A percentile compares a stretch with the other conserved stretches of the same genome.
Conservation (phyloP, 2,113 vertebrate species). For the Serilophus lunatus region DNA sequence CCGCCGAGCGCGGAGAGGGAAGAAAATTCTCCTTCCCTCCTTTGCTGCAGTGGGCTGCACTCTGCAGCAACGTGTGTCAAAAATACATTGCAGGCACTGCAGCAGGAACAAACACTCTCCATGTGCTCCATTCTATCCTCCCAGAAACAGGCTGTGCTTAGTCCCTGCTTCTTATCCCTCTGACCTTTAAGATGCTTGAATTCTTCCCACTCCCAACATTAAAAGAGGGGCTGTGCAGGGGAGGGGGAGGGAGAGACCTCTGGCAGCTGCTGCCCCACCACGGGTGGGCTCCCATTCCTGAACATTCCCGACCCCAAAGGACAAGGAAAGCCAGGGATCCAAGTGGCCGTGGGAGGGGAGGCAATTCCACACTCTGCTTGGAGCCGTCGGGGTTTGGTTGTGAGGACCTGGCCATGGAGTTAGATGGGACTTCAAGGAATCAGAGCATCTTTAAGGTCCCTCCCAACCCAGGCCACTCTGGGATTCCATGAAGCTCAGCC, state of each 20-base stretch:
- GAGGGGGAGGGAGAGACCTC: not conserved
- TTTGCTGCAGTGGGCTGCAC: constrained; percentile 42
- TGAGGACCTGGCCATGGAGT: fast-evolving
- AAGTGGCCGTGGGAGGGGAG: fast-evolving
- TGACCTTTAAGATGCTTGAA: not conserved
- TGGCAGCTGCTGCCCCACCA: not conserved
- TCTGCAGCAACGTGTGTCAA: constrained; percentile 4
- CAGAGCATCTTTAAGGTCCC: fast-evolving
- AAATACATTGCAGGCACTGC: not conserved
- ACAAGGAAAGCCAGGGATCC: not conserved
- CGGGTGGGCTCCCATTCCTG: fast-evolving
- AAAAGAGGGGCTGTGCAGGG: not conserved
- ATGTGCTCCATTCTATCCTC: not conserved
- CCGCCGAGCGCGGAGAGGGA: not conserved
- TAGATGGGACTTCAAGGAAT: fast-evolving
- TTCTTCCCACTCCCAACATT: not conserved
- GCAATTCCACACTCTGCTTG: fast-evolving
- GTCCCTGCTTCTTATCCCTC: not conserved
- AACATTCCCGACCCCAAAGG: fast-evolving
- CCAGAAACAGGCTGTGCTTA: not conserved
- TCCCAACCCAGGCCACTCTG: fast-evolving
- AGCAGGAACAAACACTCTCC: not conserved
- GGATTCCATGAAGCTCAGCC: fast-evolving
- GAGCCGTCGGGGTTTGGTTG: fast-evolving
- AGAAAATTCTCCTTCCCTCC: not conserved